Conservation (phyloP, 2,113 vertebrate species). For the Ciconia stormi region DNA sequence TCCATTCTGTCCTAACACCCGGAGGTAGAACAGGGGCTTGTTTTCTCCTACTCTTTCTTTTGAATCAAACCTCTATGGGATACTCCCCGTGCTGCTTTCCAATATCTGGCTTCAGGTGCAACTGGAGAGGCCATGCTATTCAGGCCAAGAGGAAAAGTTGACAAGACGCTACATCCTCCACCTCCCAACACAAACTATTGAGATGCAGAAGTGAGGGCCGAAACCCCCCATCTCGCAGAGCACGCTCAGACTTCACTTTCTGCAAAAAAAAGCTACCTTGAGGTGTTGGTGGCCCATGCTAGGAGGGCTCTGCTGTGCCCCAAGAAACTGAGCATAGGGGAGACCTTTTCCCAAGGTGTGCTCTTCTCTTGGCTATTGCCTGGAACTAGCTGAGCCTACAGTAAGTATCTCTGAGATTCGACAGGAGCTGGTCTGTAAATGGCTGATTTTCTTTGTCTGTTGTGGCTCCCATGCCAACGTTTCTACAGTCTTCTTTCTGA, state of each 20-base stretch:
- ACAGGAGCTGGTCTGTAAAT: background rate
- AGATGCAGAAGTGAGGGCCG: background rate
- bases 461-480: background rate
- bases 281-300: background rate
- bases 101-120: background rate
- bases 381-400: background rate
- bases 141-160: background rate
- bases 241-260: background rate
- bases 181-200: background rate
- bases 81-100: background rate
- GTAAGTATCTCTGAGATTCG: background rate
- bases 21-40: background rate
- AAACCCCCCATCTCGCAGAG: background rate
- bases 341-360: background rate
- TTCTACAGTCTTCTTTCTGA: background rate
- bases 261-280: background rate
- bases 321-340: background rate
- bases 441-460: background rate
- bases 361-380: background rate
- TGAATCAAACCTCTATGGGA: background rate
- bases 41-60: too few relatives aligned
- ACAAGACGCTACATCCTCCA: background rate
- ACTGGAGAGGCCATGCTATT: background rate
- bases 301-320: background rate
- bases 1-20: background rate